phyloP scores from a whole-genome alignment of 1,140 invertebrate genomes.

The Teleogryllus occipitalis region DNA sequence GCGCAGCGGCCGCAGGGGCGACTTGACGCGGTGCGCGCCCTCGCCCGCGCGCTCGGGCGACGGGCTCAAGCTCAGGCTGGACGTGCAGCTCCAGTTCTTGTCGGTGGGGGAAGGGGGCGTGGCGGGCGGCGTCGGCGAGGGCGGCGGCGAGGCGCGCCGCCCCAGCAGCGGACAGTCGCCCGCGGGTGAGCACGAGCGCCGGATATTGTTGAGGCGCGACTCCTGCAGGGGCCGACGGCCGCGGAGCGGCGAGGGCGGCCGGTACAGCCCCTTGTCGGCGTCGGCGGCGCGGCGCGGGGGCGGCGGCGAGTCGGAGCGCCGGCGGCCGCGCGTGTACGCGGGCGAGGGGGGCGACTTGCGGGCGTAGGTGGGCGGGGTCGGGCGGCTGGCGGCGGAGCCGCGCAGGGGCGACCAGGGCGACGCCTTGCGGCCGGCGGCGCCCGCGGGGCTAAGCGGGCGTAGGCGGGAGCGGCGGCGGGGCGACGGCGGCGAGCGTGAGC shows the following conservation, averaged over 20 bases:
- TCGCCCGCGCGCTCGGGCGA: slow-evolving; percentile 13
- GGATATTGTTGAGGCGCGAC: slow-evolving; percentile 8
- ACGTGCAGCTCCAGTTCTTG: slow-evolving; percentile 8
- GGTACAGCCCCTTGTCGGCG: slow-evolving; percentile 24
- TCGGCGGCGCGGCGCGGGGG: slow-evolving; percentile 30
- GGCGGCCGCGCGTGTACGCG: slow-evolving; percentile 28
- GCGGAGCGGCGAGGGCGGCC: slow-evolving; percentile 20
- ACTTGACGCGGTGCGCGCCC: not conserved
- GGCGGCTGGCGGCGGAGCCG: slow-evolving; percentile 28
- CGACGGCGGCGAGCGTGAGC: not conserved
- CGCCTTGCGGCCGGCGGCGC: not conserved
- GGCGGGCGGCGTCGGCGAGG: not conserved
- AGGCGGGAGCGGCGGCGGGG: not conserved
- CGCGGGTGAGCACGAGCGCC: not conserved
- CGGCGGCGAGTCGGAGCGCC: slow-evolving; percentile 24
- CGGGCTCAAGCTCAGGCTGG: slow-evolving; percentile 20
- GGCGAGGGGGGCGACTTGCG: slow-evolving; percentile 27
- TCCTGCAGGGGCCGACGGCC: not conserved
- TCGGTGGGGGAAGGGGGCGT: not conserved
- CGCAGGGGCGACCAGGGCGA: slow-evolving; percentile 36
- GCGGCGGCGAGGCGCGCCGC: not conserved
- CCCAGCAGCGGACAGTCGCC: not conserved
- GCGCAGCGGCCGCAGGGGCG: not conserved
- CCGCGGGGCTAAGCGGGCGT: not conserved
- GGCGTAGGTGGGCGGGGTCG: not conserved